phyloP scores from a whole-genome alignment of 2,797 vertebrate genomes.

The Phaenicophaeus curvirostris region DNA sequence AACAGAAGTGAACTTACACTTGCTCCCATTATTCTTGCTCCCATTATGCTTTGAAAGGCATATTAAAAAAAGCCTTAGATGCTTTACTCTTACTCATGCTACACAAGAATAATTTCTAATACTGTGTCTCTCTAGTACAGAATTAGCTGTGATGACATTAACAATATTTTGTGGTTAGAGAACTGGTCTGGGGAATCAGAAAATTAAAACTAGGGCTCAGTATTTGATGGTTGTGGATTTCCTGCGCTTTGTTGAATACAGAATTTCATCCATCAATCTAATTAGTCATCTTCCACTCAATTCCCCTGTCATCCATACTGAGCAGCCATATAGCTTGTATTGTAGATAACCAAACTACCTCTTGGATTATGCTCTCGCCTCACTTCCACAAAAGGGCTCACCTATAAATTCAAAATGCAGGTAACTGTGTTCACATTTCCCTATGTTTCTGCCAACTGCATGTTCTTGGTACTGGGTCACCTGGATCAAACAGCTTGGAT shows the following conservation, averaged over 20 bases:
- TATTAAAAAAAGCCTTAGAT: not conserved
- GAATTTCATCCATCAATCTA: constrained; percentile 15
- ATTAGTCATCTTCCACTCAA: not conserved
- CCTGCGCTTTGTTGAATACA: not conserved
- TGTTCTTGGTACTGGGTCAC: accelerated
- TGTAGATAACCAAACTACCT: not conserved
- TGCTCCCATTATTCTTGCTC: not conserved
- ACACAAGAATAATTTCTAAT: constrained; percentile 12
- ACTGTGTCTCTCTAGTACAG: not conserved
- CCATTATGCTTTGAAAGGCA: constrained; percentile 12
- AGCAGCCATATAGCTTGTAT: not conserved
- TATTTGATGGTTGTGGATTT: constrained; percentile 15
- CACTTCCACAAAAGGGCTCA: not conserved
- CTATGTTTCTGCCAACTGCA: accelerated
- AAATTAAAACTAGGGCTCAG: constrained; percentile 27
- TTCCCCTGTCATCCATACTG: not conserved
- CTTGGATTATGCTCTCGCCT: not conserved
- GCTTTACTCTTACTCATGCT: not conserved
- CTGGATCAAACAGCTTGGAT: accelerated
- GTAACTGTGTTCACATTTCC: not conserved
- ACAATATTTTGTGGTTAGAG: constrained; percentile 5
- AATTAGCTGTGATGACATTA: not conserved
- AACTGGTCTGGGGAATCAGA: not conserved
- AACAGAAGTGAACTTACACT: not conserved
- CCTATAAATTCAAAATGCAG: not conserved